Evolutionary conservation across 2,888 invertebrate genomes (phyloP).

Genomic region (Anthoptus insignis): DNA sequence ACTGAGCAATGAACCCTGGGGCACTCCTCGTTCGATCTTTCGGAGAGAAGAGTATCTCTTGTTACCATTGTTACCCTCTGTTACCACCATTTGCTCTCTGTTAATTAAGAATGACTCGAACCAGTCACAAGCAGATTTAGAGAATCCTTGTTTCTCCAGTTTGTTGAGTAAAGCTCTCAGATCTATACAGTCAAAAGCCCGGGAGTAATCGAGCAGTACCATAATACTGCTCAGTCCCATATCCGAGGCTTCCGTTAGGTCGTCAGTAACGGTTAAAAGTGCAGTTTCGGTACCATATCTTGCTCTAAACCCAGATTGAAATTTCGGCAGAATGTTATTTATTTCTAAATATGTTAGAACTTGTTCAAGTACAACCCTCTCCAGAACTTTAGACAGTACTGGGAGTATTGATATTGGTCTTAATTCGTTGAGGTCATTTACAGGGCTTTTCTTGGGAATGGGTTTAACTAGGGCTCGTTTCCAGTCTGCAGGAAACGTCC

Average conservation of each 20-base stretch:
- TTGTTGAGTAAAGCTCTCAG: not conserved
- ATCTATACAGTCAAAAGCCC: not conserved
- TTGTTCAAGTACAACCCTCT: not conserved
- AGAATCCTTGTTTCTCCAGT: not conserved
- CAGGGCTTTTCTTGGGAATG: not conserved
- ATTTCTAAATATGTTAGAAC: not conserved
- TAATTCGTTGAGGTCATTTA: not conserved
- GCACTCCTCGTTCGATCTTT: not conserved
- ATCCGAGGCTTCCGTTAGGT: not conserved
- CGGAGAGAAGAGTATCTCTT: not conserved
- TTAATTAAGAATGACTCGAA: not conserved
- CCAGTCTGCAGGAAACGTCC: not conserved
- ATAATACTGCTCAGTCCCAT: conserved; percentile 10
- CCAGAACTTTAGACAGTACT: not conserved
- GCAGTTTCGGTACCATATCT: not conserved
- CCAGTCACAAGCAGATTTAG: not conserved
- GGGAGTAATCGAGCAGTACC: conserved; percentile 1
- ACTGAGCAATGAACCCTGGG: no score
- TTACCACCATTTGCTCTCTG: not conserved
- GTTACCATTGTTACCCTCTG: not conserved
- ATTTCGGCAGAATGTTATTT: not conserved
- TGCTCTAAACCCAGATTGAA: not conserved
- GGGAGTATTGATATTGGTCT: not conserved
- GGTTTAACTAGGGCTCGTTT: conserved; percentile 1
- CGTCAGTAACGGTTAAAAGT: not conserved